These are phyloP conservation scores for Phocoena phocoena DNA, from an alignment of 2,113 vertebrate species.

Conservation along the genomic window DNA sequence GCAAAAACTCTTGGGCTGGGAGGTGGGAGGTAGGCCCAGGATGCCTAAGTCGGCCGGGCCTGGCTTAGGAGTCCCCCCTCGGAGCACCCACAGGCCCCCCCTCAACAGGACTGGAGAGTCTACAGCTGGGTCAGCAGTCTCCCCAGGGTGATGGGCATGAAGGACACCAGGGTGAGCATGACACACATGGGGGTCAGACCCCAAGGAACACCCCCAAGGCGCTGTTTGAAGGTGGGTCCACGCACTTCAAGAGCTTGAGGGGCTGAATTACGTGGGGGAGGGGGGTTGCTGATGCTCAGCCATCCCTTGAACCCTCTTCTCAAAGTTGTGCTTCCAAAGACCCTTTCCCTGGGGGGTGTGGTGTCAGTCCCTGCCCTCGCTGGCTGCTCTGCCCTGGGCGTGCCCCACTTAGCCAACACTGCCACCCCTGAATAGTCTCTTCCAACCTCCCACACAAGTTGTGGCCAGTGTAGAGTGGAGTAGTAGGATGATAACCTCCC, in stretches of 20 bases:
- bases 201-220: neutral
- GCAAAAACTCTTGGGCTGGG: neutral
- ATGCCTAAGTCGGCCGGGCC: rapidly evolving
- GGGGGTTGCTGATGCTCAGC: neutral
- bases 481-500: neutral
- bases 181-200: rapidly evolving
- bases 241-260: neutral
- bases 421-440: neutral
- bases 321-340: neutral
- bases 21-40: neutral
- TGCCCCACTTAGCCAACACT: neutral
- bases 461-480: neutral
- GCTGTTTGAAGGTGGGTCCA: neutral
- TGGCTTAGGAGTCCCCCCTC: neutral
- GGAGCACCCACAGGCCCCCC: rapidly evolving
- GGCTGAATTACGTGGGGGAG: neutral
- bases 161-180: neutral
- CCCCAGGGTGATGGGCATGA: neutral
- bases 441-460: neutral
- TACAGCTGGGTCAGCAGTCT: neutral
- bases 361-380: neutral
- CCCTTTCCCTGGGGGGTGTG: rapidly evolving
- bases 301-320: neutral
- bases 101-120: rapidly evolving
- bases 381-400: neutral